Evolutionary conservation across 1,140 invertebrate species (phyloP).

Genomic region (Calosoma granatense): DNA sequence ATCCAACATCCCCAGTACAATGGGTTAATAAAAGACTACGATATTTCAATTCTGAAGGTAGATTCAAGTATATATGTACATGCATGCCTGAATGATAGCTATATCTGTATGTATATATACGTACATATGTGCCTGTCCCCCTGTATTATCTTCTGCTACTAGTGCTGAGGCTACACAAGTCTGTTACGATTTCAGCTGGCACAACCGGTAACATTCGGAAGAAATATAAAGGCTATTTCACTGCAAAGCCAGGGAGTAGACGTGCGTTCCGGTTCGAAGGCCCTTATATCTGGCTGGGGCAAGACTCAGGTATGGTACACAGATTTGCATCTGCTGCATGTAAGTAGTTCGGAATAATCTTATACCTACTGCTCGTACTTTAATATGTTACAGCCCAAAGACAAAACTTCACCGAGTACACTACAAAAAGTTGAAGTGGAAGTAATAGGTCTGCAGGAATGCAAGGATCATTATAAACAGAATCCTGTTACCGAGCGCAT

Average conservation of each 20-base stretch:
- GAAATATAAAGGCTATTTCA: neutral
- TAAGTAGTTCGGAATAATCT: no score
- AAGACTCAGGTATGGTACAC: neutral
- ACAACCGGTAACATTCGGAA: neutral
- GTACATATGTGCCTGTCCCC: no score
- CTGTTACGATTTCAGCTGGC: neutral
- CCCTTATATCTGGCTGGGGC: neutral
- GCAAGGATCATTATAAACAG: neutral
- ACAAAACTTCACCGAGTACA: neutral
- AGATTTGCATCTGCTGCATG: no score
- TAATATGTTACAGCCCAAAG: neutral
- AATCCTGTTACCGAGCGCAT: conserved; percentile 1
- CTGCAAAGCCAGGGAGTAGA: neutral
- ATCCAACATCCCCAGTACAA: conserved; percentile 13
- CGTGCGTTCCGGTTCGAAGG: neutral
- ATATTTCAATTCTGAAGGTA: conserved; percentile 14
- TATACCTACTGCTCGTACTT: no score
- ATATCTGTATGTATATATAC: no score
- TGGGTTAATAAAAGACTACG: conserved; percentile 11
- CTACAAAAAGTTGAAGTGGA: conserved; percentile 1
- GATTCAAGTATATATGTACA: no score
- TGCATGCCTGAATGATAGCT: no score
- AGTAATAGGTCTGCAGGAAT: neutral
- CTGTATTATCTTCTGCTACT: no score
- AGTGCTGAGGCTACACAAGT: no score